Base-by-base conservation (phyloP, 2,113 vertebrate genomes). In the Callocephalon fimbriatum region DNA sequence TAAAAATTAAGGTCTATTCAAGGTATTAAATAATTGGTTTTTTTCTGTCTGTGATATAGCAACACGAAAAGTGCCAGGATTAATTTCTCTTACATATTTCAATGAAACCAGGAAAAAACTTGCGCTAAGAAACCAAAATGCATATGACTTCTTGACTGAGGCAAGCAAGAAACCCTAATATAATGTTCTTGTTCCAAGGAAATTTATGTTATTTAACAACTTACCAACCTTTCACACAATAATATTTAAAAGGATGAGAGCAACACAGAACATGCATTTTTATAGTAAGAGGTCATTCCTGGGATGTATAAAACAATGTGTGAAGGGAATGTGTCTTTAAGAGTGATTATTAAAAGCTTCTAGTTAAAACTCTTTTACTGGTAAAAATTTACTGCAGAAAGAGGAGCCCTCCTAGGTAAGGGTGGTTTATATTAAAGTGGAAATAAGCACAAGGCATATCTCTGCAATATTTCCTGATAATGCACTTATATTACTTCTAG, bases 321-420 rank as follows among this genome's bases (percentile, higher is more conserved):
- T 76, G 78, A 91, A 62, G 58, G 17, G 31, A 91, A 88, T 23
- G 12, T 67, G n/a, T 40, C 29, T 84, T 77, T 81, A 96, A 81
- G 32, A 88, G 13, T 38, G 27, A 89, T 85, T 91, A 92, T 79
- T 91, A 76, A 83, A 93, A 96, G 42, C 66, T 59, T 76, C 90
- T 80, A 53, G 25, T 70, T 95, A 88, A 80, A 95, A 86, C 35
- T 82, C 38, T 66, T 95, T 71, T 70, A 85, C 42, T 29, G 40
- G 51, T 48, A 95, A 90, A 96, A 88, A 77, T n/a, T 53, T 93
- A 88, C 59, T 45, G 67, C 75, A 92, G 85, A 96, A 93, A 88
- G 50, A 93, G 71, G 15, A 95, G 32, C 27, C 13, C 22, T 95
- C n/a, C 45, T 84, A 83, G 67, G 72, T 59, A 84, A 88, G 54